Evolutionary conservation across 23 tunicate genomes (phyloP).

Genomic region (Trididemnum miniatum): DNA sequence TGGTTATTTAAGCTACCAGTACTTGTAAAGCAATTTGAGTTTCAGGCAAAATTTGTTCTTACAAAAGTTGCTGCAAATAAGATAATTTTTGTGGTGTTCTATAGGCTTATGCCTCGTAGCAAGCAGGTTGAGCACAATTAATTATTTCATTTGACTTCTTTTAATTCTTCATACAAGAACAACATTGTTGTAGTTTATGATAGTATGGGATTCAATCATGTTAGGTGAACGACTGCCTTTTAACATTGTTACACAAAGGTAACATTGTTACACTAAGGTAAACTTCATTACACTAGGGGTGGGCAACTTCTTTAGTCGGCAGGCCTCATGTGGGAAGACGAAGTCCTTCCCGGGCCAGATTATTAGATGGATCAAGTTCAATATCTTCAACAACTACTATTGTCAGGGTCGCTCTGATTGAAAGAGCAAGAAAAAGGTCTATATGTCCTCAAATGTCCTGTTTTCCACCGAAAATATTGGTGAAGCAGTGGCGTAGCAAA

Average conservation of each 20-base stretch:
- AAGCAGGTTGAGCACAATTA: background rate
- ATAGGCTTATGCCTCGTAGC: background rate
- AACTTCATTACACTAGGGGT: too few species aligned
- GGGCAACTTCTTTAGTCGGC: too few species aligned
- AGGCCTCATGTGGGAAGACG: too few species aligned
- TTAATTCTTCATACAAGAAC: background rate
- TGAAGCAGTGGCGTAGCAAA: too few species aligned
- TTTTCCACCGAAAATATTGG: too few species aligned
- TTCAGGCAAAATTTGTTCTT: background rate
- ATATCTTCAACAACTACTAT: too few species aligned
- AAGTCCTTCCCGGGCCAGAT: too few species aligned
- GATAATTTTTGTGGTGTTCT: background rate
- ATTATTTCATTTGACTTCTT: too few species aligned
- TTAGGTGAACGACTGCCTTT: background rate
- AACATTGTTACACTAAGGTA: background rate
- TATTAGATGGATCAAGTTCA: too few species aligned
- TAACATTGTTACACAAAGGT: background rate
- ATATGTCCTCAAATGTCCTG: too few species aligned
- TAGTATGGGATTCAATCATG: background rate
- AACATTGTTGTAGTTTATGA: background rate
- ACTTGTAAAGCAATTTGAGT: background rate
- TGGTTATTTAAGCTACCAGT: background rate
- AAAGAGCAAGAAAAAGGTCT: too few species aligned
- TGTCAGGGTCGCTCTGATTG: too few species aligned
- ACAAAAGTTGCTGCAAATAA: background rate